Evolutionary conservation across 2,113 vertebrate genomes (phyloP).

Genomic region (Columbina picui): DNA sequence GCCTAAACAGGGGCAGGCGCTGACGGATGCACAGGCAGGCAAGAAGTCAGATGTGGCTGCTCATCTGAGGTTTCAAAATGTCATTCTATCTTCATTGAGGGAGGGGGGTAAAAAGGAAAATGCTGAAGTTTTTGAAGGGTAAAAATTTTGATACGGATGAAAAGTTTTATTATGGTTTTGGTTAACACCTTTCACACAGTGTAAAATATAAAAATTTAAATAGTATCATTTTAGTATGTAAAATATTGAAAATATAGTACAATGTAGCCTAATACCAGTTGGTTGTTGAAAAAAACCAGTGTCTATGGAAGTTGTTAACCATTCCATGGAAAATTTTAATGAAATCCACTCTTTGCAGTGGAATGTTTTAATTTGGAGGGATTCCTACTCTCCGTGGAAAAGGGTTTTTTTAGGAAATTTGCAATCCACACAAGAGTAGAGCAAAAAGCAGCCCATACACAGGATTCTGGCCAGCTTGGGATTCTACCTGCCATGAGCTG

Average conservation of each 20-base stretch:
- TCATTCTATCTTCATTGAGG: neutral
- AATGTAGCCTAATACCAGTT: neutral
- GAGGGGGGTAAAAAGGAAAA: neutral
- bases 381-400: neutral
- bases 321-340: neutral
- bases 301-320: neutral
- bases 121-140: neutral
- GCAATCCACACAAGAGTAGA: neutral
- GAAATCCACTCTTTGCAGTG: neutral
- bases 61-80: neutral
- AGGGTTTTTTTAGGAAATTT: neutral
- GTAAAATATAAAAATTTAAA: neutral
- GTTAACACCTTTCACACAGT: neutral
- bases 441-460: neutral
- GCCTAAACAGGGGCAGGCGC: neutral
- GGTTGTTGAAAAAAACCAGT: neutral
- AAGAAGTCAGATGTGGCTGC: neutral
- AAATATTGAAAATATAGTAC: neutral
- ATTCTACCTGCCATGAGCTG: neutral
- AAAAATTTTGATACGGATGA: neutral
- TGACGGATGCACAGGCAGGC: neutral
- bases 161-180: neutral
- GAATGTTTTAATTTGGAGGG: neutral
- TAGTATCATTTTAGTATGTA: neutral
- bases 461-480: accelerated